Evolutionary conservation across 2,888 invertebrate genomes (phyloP).

Genomic region (Mythimna lalbum): DNA sequence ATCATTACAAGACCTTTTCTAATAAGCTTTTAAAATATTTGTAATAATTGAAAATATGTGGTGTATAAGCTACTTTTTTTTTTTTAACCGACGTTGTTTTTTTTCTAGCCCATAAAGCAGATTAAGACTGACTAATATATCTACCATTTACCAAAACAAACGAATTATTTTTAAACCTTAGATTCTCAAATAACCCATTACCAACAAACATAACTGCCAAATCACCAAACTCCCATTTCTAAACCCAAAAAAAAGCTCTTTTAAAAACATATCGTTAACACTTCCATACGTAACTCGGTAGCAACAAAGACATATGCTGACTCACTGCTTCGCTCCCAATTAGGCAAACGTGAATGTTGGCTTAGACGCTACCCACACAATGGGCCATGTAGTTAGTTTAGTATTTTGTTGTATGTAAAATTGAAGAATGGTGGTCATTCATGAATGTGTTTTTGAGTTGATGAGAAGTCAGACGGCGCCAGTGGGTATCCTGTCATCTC

Average conservation of each 20-base stretch:
- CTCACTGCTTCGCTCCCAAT: conserved; percentile 64
- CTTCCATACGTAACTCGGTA: conserved; percentile 58
- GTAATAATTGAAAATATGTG: too few relatives aligned
- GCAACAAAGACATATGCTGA: conserved; percentile 62
- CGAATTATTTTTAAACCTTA: not conserved
- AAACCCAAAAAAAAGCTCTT: conserved; percentile 23
- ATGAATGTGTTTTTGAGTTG: conserved; percentile 31
- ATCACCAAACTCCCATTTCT: not conserved
- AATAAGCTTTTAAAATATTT: too few relatives aligned
- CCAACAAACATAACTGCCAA: conserved; percentile 1
- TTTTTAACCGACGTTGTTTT: too few relatives aligned
- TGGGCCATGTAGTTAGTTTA: conserved; percentile 49
- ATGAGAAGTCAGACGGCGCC: conserved; percentile 37
- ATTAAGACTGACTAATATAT: too few relatives aligned
- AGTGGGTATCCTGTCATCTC: not conserved
- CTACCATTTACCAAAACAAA: too few relatives aligned
- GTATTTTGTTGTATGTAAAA: conserved; percentile 45
- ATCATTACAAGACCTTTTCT: too few relatives aligned
- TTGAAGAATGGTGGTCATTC: conserved; percentile 33
- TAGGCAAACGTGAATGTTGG: conserved; percentile 60
- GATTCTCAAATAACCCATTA: not conserved
- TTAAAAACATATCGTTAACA: conserved; percentile 55
- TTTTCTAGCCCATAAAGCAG: too few relatives aligned
- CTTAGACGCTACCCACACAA: conserved; percentile 57
- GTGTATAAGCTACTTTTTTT: too few relatives aligned